Base-by-base conservation (phyloP, 2,888 invertebrate species). In the Troilus luridus region DNA sequence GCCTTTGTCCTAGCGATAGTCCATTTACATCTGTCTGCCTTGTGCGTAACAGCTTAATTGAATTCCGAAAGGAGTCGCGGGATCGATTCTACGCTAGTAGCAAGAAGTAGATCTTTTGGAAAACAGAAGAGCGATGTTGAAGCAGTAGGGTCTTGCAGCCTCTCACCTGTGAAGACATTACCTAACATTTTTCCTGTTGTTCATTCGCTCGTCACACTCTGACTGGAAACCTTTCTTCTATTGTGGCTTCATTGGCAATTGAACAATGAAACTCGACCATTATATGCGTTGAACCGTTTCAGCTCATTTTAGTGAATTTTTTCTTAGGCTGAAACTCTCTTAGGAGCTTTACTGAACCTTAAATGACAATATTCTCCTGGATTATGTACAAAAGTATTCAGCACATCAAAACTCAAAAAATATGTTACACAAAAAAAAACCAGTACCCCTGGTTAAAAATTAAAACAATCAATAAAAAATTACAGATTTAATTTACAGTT, bases 161-260 rank as follows among this genome's bases (percentile, higher is more conserved):
- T 41, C 27, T 77, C 72, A 41, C 72, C 72, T 77, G 72, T 77
- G 72, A 77, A 77, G 27, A 41, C 27, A 77, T 77, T 77, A 77
- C 72, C 17, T 9, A 77, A 77, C 72, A 6, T 8, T 41, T 77
- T 77, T 77, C 72, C 72, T 77, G 7, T 24, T 67, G 67, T 24
- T 67, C 67, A 67, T 24, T 67, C 67, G 67, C 24, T 41, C 21
- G 72, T 77, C 72, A 77, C 72, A 19, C 3, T 77, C 72, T 2
- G 72, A 0, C 41, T 77, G 24, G 27, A 77, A 77, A 41, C 72
- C 41, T 19, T 77, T 77, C 41, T 17, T 41, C 72, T 41, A 41
- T 41, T 77, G 41, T 19, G 41, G 72, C 27, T 77, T 77, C 72
- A 0, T 77, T 77, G 17, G 72, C 72, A 77, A 77, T 7, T 27